These are phyloP conservation scores for Neuroscelio doddi DNA, from an alignment of 2,888 invertebrate genomes.

Conservation along the genomic window DNA sequence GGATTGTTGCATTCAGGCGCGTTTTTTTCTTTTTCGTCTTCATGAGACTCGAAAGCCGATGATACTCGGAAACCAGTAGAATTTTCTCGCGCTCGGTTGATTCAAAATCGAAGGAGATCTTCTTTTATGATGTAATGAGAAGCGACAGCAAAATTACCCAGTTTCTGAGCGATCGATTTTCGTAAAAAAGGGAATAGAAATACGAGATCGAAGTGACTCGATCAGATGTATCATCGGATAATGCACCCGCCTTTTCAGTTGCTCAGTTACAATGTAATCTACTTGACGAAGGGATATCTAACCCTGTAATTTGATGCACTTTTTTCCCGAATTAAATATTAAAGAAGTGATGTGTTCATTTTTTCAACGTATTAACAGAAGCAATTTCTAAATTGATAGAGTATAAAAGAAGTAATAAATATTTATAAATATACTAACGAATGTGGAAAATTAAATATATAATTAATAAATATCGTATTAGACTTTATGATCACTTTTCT, in stretches of 20 bases:
- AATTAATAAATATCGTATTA: too few relatives aligned
- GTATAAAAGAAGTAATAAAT: too few relatives aligned
- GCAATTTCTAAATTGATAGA: too few relatives aligned
- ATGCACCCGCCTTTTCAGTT: slow-evolving; percentile 20
- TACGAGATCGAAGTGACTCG: slow-evolving; percentile 45
- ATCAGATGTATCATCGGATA: slow-evolving; percentile 40
- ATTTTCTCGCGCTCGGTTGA: slow-evolving; percentile 56
- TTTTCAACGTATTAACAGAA: too few relatives aligned
- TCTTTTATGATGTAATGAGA: slow-evolving; percentile 45
- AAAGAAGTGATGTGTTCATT: too few relatives aligned
- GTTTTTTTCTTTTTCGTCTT: slow-evolving; percentile 35
- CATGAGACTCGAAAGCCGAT: slow-evolving; percentile 39
- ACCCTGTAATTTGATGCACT: too few relatives aligned
- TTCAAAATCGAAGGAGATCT: slow-evolving; percentile 41
- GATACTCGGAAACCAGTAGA: slow-evolving; percentile 45
- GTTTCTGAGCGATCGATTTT: slow-evolving; percentile 44
- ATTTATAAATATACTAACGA: too few relatives aligned
- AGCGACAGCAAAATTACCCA: slow-evolving; percentile 49
- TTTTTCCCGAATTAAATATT: too few relatives aligned
- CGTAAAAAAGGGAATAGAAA: slow-evolving; percentile 42
- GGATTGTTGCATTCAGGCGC: slow-evolving; percentile 53
- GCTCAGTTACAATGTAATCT: slow-evolving; percentile 18
- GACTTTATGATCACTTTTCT: too few relatives aligned
- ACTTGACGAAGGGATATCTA: too few relatives aligned
- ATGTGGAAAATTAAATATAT: too few relatives aligned